A percentile compares a stretch with the other conserved stretches of the same genome.
These are phyloP conservation scores for Indicator indicator DNA, from an alignment of 2,113 vertebrate genomes.

Conservation along the genomic window DNA sequence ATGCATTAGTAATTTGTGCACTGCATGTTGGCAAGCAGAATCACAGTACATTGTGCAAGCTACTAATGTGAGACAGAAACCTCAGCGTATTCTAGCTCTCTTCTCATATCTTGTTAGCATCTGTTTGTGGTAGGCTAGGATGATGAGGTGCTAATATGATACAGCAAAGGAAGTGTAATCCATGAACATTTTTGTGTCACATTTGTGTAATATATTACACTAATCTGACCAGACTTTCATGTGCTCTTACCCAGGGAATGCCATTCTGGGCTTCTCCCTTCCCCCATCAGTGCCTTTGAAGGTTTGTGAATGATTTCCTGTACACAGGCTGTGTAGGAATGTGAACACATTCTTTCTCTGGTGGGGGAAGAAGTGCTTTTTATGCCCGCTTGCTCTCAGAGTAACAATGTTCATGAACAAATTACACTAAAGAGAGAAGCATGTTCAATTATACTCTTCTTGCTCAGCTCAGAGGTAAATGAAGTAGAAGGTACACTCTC, in stretches of 20 bases:
- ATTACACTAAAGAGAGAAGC: slow-evolving; percentile 21
- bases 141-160: slow-evolving; percentile 76
- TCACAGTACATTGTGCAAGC: not conserved
- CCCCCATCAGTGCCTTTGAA: slow-evolving; percentile 68
- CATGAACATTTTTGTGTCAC: slow-evolving; percentile 73
- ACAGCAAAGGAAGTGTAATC: slow-evolving; percentile 73
- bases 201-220: slow-evolving; percentile 71
- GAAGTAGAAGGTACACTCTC: slow-evolving; percentile 35
- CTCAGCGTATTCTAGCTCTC: slow-evolving; percentile 17
- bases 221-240: slow-evolving; percentile 73
- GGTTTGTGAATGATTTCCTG: slow-evolving; percentile 71
- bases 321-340: slow-evolving; percentile 40
- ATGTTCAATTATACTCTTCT: slow-evolving; percentile 51
- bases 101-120: slow-evolving; percentile 71
- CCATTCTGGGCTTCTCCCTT: slow-evolving; percentile 41
- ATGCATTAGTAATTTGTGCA: slow-evolving; percentile 43
- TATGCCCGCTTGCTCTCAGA: not conserved
- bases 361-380: not conserved
- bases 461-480: not conserved
- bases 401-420: slow-evolving; percentile 13
- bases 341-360: slow-evolving; percentile 6
- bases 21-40: not conserved
- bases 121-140: slow-evolving; percentile 67
- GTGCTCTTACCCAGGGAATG: slow-evolving; percentile 65
- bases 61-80: slow-evolving; percentile 60